Percentiles rank a stretch among this genome's conserved stretches.
Evolutionary conservation across 2,113 vertebrate genomes (phyloP).

Genomic region (Tursiops truncatus): DNA sequence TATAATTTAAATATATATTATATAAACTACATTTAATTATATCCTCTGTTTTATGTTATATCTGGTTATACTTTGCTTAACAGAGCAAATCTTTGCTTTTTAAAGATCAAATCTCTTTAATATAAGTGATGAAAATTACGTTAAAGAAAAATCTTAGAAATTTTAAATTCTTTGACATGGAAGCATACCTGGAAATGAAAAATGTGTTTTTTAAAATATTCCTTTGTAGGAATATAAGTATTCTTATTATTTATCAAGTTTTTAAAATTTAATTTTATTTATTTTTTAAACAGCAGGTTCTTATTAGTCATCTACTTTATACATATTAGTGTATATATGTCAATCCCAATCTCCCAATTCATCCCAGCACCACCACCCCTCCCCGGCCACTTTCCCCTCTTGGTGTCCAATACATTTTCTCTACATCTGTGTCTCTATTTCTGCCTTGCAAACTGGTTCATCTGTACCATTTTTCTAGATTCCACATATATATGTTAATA

Average conservation of each 20-base stretch:
- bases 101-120: neutral
- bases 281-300: no score
- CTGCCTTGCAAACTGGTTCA: no score
- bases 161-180: neutral
- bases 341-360: no score
- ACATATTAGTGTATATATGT: no score
- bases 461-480: no score
- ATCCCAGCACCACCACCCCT: no score
- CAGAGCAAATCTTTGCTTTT: neutral
- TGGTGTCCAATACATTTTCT: no score
- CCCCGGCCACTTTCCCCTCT: no score
- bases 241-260: neutral
- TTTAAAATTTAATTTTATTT: neutral
- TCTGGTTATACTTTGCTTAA: constrained; percentile 1
- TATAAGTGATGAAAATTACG: neutral
- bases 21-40: neutral
- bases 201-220: neutral
- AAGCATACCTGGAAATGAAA: neutral
- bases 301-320: no score
- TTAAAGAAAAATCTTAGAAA: neutral
- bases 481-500: no score
- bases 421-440: no score
- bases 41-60: neutral
- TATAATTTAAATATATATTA: neutral
- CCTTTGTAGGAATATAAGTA: neutral